These are phyloP conservation scores for Felis chaus DNA, from an alignment of 2,113 vertebrate species.

Conservation along the genomic window DNA sequence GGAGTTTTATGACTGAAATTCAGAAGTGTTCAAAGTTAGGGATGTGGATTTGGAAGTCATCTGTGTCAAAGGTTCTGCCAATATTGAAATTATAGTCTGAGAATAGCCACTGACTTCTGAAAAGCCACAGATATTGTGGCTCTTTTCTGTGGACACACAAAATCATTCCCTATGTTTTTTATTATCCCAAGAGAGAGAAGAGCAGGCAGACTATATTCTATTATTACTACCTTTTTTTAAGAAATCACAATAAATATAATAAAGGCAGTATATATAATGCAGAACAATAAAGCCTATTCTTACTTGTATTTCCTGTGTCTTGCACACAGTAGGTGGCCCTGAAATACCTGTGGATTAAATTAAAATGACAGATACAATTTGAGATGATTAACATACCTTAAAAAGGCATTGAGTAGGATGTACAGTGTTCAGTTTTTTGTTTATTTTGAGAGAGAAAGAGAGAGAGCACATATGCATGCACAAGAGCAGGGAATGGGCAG, in stretches of 20 bases:
- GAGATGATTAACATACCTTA: neutral
- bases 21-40: slow-evolving; percentile 37
- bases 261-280: neutral
- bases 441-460: too few relatives aligned
- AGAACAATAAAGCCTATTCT: neutral
- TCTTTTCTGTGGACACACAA: slow-evolving; percentile 23
- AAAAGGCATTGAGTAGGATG: neutral
- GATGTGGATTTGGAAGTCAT: slow-evolving; percentile 57
- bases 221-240: slow-evolving; percentile 1
- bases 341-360: neutral
- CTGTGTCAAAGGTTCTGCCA: slow-evolving; percentile 17
- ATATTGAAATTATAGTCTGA: slow-evolving; percentile 1
- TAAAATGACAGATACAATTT: slow-evolving; percentile 9
- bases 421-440: neutral
- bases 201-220: neutral
- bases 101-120: slow-evolving; percentile 25
- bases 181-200: neutral
- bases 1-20: slow-evolving; percentile 10
- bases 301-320: neutral
- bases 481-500: too few relatives aligned
- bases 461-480: too few relatives aligned
- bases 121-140: slow-evolving; percentile 18
- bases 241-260: slow-evolving; percentile 20
- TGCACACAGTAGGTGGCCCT: neutral
- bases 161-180: slow-evolving; percentile 32